phyloP scores from a whole-genome alignment of 1,140 invertebrate genomes.

The Belonocnema kinseyi region DNA sequence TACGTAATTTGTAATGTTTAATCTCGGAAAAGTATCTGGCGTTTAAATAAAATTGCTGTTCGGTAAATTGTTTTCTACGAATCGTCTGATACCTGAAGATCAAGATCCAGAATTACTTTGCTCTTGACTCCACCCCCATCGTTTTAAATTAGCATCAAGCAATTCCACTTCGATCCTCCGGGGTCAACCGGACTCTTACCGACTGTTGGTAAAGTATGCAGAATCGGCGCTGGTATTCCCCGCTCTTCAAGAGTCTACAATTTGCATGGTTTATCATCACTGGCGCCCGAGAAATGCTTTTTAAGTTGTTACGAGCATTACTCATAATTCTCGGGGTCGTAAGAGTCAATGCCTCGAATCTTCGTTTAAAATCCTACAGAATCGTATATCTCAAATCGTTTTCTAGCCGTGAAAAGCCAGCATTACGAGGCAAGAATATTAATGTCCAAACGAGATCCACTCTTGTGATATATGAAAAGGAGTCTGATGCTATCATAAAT shows the following conservation, averaged over 20 bases:
- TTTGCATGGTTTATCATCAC: slow-evolving; percentile 21
- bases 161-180: not conserved
- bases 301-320: slow-evolving; percentile 5
- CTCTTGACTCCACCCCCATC: no score
- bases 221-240: not conserved
- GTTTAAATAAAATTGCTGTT: no score
- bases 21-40: no score
- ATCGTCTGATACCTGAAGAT: no score
- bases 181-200: not conserved
- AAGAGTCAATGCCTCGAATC: slow-evolving; percentile 6
- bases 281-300: not conserved
- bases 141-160: not conserved
- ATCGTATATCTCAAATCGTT: not conserved
- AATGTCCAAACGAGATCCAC: not conserved
- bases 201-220: slow-evolving; percentile 22
- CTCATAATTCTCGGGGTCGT: slow-evolving; percentile 6
- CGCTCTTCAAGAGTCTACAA: not conserved
- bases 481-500: not conserved
- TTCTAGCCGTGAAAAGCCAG: slow-evolving; percentile 13
- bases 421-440: not conserved
- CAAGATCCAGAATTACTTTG: no score
- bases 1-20: no score
- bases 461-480: not conserved
- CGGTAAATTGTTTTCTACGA: no score
- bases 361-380: not conserved